These are phyloP conservation scores for Lithophane leautieri DNA, from an alignment of 2,888 invertebrate genomes.

Conservation along the genomic window DNA sequence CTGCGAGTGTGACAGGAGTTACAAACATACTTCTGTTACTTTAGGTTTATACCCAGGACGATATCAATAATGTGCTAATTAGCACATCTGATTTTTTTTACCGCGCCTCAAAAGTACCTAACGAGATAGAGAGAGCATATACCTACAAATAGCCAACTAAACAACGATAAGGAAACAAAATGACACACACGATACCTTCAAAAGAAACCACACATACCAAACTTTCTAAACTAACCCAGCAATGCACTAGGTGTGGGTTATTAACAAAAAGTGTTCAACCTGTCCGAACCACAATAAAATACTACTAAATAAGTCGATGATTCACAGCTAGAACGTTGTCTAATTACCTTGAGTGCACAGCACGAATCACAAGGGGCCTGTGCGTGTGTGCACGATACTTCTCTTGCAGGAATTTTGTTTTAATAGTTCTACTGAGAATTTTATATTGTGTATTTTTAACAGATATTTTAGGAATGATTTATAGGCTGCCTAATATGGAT, in stretches of 20 bases:
- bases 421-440: constrained; percentile 18
- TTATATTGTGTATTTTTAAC: constrained; percentile 16
- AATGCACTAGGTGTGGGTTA: constrained; percentile 65
- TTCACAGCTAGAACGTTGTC: constrained; percentile 62
- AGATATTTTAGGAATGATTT: constrained; percentile 6
- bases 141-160: background rate
- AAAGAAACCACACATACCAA: background rate
- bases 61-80: background rate
- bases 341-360: constrained; percentile 75
- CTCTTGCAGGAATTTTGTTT: constrained; percentile 45
- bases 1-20: background rate
- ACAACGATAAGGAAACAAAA: background rate
- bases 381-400: constrained; percentile 44
- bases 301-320: constrained; percentile 57
- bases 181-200: constrained; percentile 16
- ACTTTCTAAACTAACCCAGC: constrained; percentile 58
- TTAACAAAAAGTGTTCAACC: constrained; percentile 58
- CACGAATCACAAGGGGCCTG: constrained; percentile 60
- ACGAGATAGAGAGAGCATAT: too few relatives aligned
- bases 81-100: background rate
- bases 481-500: too few relatives aligned
- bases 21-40: too few relatives aligned
- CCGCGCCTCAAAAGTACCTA: background rate
- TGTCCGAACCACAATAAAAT: constrained; percentile 38
- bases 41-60: background rate